phyloP scores from a whole-genome alignment of 2,797 vertebrate species.

The Myoxocephalus aenaeus region DNA sequence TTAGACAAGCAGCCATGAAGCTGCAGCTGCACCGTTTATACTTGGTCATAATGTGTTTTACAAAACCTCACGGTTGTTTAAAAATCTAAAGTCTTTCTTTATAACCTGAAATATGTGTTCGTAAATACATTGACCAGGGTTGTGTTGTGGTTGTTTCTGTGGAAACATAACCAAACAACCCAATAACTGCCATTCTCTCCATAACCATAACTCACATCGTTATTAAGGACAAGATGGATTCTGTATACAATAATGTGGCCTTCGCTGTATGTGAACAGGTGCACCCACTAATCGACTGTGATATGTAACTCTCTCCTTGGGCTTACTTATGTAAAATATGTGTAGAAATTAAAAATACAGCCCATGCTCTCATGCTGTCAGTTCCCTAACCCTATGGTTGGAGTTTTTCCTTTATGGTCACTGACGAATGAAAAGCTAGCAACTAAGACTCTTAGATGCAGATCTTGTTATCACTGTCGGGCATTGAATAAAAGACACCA shows the following conservation, averaged over 20 bases:
- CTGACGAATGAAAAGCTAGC: neutral
- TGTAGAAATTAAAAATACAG: neutral
- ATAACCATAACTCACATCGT: neutral
- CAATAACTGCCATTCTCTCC: neutral
- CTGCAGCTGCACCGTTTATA: slow-evolving; percentile 9
- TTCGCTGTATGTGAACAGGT: neutral
- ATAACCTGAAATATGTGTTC: neutral
- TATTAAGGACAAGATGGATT: neutral
- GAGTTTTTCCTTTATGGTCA: neutral
- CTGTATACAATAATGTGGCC: neutral
- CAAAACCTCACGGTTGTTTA: neutral
- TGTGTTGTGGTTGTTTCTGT: neutral
- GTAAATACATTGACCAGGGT: neutral
- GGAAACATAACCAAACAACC: neutral
- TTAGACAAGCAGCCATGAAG: slow-evolving; percentile 29
- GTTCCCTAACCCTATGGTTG: neutral
- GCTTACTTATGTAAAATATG: neutral
- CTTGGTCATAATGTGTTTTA: neutral
- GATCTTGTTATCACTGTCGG: neutral
- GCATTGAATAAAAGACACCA: neutral
- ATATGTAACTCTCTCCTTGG: neutral
- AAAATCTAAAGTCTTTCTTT: neutral
- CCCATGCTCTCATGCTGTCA: neutral
- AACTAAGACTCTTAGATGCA: slow-evolving; percentile 1
- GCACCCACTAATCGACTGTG: neutral